These are phyloP conservation scores for Ochropleura plecta DNA, from an alignment of 2,888 invertebrate genomes.

Conservation along the genomic window DNA sequence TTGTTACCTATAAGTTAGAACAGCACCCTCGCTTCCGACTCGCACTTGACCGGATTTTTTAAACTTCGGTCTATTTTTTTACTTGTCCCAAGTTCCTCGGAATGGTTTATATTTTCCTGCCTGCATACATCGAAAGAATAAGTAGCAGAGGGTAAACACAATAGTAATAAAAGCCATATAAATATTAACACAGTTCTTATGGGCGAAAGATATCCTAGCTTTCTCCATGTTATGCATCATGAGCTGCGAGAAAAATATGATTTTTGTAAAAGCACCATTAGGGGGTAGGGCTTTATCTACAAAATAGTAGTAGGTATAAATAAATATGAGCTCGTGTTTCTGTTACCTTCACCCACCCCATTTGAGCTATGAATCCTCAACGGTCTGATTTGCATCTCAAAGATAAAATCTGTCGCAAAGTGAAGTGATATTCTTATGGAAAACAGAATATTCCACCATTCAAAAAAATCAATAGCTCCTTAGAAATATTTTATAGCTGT, in stretches of 20 bases:
- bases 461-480: constrained; percentile 65
- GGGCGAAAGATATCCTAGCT: neutral
- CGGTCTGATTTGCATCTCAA: constrained; percentile 82
- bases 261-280: constrained; percentile 42
- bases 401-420: constrained; percentile 76
- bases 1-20: too few relatives aligned
- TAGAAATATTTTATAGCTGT: constrained; percentile 41
- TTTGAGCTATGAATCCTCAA: constrained; percentile 79
- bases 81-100: neutral
- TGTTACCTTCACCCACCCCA: constrained; percentile 70
- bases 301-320: constrained; percentile 62
- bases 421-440: constrained; percentile 68
- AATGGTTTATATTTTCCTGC: neutral
- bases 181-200: constrained; percentile 13
- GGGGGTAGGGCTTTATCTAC: constrained; percentile 27
- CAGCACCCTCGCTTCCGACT: too few relatives aligned
- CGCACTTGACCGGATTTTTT: too few relatives aligned
- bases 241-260: constrained; percentile 17
- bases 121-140: neutral
- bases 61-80: too few relatives aligned
- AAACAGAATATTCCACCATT: constrained; percentile 64
- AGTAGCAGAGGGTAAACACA: neutral
- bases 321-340: constrained; percentile 67
- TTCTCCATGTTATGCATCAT: neutral
- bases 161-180: neutral